Percentiles rank a stretch among this genome's conserved stretches.
phyloP scores from a whole-genome alignment of 2,797 vertebrate genomes.

The Hylomyscus alleni region DNA sequence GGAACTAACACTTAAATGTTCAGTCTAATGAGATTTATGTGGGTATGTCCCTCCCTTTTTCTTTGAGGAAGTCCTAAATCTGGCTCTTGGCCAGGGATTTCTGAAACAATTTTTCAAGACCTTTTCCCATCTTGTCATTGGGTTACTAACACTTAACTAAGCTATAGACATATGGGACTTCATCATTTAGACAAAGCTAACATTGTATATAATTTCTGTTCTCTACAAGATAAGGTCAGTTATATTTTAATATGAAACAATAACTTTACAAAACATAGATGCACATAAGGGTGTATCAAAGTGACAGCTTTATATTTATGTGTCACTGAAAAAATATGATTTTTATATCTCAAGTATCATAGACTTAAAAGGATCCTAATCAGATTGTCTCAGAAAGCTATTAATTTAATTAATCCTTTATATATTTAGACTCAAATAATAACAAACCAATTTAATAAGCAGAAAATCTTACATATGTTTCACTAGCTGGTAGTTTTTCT shows the following conservation, averaged over 20 bases:
- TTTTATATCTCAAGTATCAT: slow-evolving; percentile 51
- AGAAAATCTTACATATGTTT: slow-evolving; percentile 44
- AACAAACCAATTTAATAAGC: slow-evolving; percentile 59
- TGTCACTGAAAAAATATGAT: slow-evolving; percentile 52
- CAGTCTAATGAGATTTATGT: neutral
- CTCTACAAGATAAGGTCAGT: slow-evolving; percentile 6
- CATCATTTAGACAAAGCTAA: slow-evolving; percentile 5
- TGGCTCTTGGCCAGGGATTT: neutral
- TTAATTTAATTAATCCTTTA: slow-evolving; percentile 70
- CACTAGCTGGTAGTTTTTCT: neutral
- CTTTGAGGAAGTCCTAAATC: neutral
- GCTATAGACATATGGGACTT: neutral
- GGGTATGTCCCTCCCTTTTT: neutral
- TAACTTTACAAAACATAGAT: neutral
- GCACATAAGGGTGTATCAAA: neutral
- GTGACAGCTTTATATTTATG: neutral
- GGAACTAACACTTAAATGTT: neutral
- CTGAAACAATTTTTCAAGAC: neutral
- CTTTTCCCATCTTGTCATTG: neutral
- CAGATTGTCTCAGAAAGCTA: slow-evolving; percentile 47
- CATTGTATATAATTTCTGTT: neutral
- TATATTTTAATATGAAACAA: neutral
- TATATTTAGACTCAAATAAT: slow-evolving; percentile 58
- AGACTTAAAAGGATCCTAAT: slow-evolving; percentile 61
- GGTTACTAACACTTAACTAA: neutral